A percentile compares a stretch with the other conserved stretches of the same genome.
Conservation (phyloP, 2,797 vertebrate species). For the Hozukius guyotensis region DNA sequence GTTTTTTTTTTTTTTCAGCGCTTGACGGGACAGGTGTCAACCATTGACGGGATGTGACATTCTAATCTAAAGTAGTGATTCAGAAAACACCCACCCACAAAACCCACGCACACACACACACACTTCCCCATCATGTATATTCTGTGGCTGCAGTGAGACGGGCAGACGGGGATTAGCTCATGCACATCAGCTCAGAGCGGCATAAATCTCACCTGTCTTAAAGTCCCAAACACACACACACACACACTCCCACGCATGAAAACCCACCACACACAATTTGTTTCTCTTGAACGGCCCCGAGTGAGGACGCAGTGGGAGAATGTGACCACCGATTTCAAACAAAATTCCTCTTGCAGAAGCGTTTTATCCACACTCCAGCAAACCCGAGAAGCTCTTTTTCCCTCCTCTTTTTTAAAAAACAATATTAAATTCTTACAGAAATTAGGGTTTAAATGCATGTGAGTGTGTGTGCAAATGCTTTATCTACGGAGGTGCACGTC, state of each 20-base stretch:
- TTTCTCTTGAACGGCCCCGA: constrained; percentile 20
- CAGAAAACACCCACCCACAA: constrained; percentile 33
- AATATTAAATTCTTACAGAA: constrained; percentile 27
- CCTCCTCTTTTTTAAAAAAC: not conserved
- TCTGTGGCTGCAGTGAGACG: constrained; percentile 33
- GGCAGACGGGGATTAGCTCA: constrained; percentile 38
- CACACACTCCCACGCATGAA: not conserved
- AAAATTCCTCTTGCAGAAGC: constrained; percentile 9
- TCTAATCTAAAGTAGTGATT: constrained; percentile 77
- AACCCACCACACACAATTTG: constrained; percentile 30
- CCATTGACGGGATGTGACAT: constrained; percentile 75
- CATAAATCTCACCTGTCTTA: constrained; percentile 45
- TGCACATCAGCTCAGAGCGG: constrained; percentile 31
- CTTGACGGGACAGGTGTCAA: constrained; percentile 76
- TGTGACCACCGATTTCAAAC: constrained; percentile 44
- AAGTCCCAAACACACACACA: not conserved
- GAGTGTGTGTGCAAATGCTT: not conserved
- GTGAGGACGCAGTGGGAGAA: constrained; percentile 31
- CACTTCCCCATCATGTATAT: constrained; percentile 23
- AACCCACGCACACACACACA: not conserved
- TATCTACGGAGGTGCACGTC: constrained; percentile 3
- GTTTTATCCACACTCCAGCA: constrained; percentile 20
- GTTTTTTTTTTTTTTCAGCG: constrained; percentile 44
- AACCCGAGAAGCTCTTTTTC: constrained; percentile 3
- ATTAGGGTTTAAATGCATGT: not conserved